Percentiles rank a stretch among this genome's conserved stretches.
phyloP scores from a whole-genome alignment of 1,140 invertebrate genomes.

The Mylabris phalerata region DNA sequence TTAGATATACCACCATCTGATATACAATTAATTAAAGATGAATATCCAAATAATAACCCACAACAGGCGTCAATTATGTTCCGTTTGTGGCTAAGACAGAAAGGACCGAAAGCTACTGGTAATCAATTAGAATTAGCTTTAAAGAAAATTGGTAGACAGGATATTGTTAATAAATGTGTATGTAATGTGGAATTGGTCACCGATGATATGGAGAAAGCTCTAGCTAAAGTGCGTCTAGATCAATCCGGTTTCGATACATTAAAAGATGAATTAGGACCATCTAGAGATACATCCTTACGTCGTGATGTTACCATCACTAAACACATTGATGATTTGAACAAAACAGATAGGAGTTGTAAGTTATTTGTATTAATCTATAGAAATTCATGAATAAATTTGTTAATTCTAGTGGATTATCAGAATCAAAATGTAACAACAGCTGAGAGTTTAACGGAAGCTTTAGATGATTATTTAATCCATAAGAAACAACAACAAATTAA shows the following conservation, averaged over 20 bases:
- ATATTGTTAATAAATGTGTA: conserved; percentile 76
- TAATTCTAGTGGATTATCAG: conserved; percentile 14
- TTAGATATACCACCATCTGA: conserved; percentile 64
- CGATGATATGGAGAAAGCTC: conserved; percentile 70
- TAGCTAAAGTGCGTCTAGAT: conserved; percentile 68
- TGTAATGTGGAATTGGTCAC: conserved; percentile 72
- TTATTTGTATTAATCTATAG: neutral
- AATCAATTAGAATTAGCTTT: conserved; percentile 70
- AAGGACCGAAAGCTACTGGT: conserved; percentile 59
- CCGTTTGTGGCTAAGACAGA: conserved; percentile 58
- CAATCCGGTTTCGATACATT: conserved; percentile 70
- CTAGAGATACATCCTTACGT: conserved; percentile 52
- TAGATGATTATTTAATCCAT: conserved; percentile 36
- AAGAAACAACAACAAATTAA: conserved; percentile 20
- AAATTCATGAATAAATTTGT: neutral
- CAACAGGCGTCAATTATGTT: conserved; percentile 72
- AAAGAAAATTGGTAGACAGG: conserved; percentile 64
- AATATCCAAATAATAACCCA: conserved; percentile 60
- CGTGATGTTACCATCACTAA: conserved; percentile 54
- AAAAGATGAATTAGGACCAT: conserved; percentile 64
- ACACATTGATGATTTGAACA: conserved; percentile 36
- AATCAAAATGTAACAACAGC: conserved; percentile 25
- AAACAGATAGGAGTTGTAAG: conserved; percentile 37
- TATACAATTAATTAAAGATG: conserved; percentile 62
- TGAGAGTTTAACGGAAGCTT: conserved; percentile 36